Conservation (phyloP, 2,888 invertebrate genomes). For the Pseudococcus longispinus region DNA sequence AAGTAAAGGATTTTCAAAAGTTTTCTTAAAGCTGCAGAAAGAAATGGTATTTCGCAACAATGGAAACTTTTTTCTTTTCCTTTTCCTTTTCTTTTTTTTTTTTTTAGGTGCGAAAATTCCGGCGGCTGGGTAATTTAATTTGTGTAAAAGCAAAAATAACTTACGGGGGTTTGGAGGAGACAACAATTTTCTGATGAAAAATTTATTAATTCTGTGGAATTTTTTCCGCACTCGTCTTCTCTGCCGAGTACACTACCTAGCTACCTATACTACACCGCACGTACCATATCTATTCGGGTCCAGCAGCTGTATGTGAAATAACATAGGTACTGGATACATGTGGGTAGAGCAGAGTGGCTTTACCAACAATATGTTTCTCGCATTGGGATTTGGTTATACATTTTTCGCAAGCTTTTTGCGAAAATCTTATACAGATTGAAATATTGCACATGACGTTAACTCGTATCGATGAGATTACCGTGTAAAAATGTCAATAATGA, state of each 20-base stretch:
- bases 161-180: not conserved
- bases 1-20: constrained; percentile 21
- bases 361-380: not conserved
- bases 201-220: constrained; percentile 3
- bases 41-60: not conserved
- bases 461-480: not conserved
- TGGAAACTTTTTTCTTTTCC: not conserved
- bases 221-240: not conserved
- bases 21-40: not conserved
- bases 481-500: constrained; percentile 16
- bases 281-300: not conserved
- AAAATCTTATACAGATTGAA: not conserved
- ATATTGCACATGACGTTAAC: constrained; percentile 18
- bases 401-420: not conserved
- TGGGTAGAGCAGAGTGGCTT: not conserved
- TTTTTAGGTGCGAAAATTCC: not conserved
- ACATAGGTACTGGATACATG: no score
- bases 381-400: not conserved
- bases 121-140: not conserved
- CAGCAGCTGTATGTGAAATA: not conserved
- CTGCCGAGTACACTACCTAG: not conserved
- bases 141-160: constrained; percentile 28
- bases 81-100: not conserved
- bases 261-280: not conserved
- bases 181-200: constrained; percentile 28